Evolutionary conservation across 2,888 invertebrate species (phyloP).

Genomic region (Polymixis lichenea): DNA sequence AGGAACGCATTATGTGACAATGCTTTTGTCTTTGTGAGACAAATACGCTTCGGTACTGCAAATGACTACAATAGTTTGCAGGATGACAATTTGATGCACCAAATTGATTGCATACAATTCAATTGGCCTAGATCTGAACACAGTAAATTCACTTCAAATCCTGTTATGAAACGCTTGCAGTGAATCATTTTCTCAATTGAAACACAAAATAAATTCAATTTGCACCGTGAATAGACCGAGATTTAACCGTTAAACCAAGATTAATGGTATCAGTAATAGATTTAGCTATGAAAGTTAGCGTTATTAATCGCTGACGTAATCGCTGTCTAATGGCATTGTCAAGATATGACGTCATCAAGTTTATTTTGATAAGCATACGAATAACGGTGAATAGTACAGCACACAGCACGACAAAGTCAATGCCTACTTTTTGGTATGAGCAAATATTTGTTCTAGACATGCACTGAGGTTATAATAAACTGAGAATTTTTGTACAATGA

Average conservation of each 20-base stretch:
- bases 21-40: constrained; percentile 85
- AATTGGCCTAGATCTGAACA: constrained; percentile 54
- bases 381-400: constrained; percentile 53
- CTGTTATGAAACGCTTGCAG: constrained; percentile 60
- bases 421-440: constrained; percentile 47
- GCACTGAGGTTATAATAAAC: constrained; percentile 43
- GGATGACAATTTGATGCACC: constrained; percentile 67
- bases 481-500: constrained; percentile 24
- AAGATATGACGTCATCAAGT: constrained; percentile 64
- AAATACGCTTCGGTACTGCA: constrained; percentile 76
- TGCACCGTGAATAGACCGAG: constrained; percentile 49
- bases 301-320: constrained; percentile 72
- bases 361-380: constrained; percentile 58
- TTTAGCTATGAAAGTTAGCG: constrained; percentile 65
- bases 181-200: constrained; percentile 46
- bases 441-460: constrained; percentile 62
- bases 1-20: constrained; percentile 79
- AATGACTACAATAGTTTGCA: constrained; percentile 66
- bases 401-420: constrained; percentile 36
- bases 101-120: constrained; percentile 62
- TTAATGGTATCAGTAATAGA: constrained; percentile 64
- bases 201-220: constrained; percentile 40
- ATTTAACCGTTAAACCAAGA: constrained; percentile 49
- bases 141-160: constrained; percentile 56
- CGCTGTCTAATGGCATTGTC: constrained; percentile 64